These are phyloP conservation scores for Prunella fulvescens DNA, from an alignment of 2,113 vertebrate species.

Conservation along the genomic window DNA sequence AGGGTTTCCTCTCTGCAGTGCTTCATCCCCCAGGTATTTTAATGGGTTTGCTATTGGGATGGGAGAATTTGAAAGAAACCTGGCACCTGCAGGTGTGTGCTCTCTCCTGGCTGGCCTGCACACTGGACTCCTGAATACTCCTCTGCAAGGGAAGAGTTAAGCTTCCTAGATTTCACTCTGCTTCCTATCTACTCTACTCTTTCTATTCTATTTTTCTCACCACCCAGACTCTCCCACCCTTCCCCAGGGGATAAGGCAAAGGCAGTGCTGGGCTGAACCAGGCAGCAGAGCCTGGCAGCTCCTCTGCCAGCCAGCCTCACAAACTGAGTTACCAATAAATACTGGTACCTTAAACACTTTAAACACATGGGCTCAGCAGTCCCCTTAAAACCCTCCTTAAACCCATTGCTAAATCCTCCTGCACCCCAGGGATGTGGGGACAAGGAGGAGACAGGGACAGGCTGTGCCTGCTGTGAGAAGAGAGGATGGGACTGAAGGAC, in stretches of 20 bases:
- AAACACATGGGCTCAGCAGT: neutral
- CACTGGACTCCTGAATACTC: neutral
- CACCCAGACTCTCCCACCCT: neutral
- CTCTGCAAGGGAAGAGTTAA: neutral
- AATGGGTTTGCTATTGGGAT: neutral
- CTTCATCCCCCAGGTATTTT: neutral
- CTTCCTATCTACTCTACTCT: neutral
- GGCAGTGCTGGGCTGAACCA: accelerated
- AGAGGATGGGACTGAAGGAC: neutral
- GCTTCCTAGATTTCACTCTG: neutral
- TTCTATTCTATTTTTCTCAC: neutral
- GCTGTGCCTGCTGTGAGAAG: neutral
- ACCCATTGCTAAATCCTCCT: neutral
- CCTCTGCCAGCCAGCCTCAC: neutral
- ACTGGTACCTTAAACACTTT: neutral
- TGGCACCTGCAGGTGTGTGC: accelerated
- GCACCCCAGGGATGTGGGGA: accelerated
- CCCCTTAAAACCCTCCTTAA: neutral
- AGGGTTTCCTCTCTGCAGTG: neutral
- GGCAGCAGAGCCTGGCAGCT: neutral
- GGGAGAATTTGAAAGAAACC: neutral
- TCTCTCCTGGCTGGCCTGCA: neutral
- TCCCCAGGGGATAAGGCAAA: neutral
- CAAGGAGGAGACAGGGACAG: neutral
- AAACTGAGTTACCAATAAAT: neutral